phyloP scores from a whole-genome alignment of 1,140 invertebrate species.

The Leptopilina boulardi region DNA sequence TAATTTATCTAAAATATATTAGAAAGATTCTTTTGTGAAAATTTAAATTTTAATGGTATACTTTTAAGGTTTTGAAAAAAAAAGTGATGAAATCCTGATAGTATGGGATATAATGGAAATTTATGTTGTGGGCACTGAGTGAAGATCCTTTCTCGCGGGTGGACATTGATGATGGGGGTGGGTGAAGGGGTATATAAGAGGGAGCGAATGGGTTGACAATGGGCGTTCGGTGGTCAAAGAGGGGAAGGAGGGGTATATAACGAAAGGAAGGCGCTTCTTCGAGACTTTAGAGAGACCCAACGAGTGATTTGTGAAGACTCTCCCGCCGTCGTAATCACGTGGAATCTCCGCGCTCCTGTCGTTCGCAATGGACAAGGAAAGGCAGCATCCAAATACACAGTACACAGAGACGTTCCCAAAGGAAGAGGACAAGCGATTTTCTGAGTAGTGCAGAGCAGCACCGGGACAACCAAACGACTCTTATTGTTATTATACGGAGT shows the following conservation, averaged over 20 bases:
- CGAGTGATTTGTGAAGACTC: slow-evolving; percentile 76
- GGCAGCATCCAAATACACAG: slow-evolving; percentile 50
- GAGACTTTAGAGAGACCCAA: too few relatives aligned
- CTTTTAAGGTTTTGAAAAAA: not conserved
- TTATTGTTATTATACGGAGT: slow-evolving; percentile 62
- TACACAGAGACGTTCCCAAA: slow-evolving; percentile 46
- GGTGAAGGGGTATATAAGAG: not conserved
- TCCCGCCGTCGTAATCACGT: slow-evolving; percentile 74
- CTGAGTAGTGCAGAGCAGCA: slow-evolving; percentile 35
- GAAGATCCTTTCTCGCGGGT: slow-evolving; percentile 18
- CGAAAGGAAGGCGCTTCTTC: slow-evolving; percentile 35
- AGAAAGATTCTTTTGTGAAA: too few relatives aligned
- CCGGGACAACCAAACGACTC: slow-evolving; percentile 41
- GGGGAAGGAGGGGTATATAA: slow-evolving; percentile 4
- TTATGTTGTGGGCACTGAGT: slow-evolving; percentile 46
- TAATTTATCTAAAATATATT: too few relatives aligned
- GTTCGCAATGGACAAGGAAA: slow-evolving; percentile 44
- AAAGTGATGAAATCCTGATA: not conserved
- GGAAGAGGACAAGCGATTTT: slow-evolving; percentile 46
- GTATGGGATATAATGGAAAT: slow-evolving; percentile 51
- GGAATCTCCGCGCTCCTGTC: slow-evolving; percentile 68
- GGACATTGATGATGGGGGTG: slow-evolving; percentile 31
- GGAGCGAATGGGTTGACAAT: not conserved
- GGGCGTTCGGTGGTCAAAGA: not conserved
- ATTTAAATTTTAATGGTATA: too few relatives aligned